A percentile compares a stretch with the other conserved stretches of the same genome.
phyloP scores from a whole-genome alignment of 2,888 invertebrate species.

The Sclerodermus sp. region DNA sequence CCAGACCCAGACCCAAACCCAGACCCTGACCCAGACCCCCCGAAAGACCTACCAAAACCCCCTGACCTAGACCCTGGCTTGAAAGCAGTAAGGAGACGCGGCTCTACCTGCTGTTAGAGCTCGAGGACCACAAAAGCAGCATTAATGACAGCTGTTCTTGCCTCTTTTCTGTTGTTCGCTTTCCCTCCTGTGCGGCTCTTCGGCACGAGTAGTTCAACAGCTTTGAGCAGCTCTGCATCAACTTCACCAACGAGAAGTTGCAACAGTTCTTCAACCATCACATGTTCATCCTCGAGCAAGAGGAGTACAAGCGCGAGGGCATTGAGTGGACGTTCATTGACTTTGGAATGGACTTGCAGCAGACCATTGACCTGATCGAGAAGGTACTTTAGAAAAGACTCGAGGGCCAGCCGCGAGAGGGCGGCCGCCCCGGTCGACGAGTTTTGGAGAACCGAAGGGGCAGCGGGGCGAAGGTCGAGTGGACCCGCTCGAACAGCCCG shows the following conservation, averaged over 20 bases:
- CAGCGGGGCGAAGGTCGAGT: too few species aligned
- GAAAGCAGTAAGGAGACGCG: too few species aligned
- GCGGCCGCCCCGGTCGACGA: too few species aligned
- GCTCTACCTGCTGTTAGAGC: too few species aligned
- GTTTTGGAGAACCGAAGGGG: too few species aligned
- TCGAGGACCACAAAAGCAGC: slow-evolving; percentile 24
- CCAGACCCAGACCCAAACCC: too few species aligned
- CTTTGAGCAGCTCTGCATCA: slow-evolving; percentile 78
- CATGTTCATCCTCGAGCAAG: slow-evolving; percentile 80
- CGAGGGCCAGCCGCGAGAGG: not conserved
- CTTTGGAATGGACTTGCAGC: slow-evolving; percentile 80
- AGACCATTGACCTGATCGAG: slow-evolving; percentile 79
- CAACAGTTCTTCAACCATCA: slow-evolving; percentile 82
- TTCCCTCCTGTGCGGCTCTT: slow-evolving; percentile 18
- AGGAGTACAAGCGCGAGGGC: slow-evolving; percentile 75
- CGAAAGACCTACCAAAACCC: too few species aligned
- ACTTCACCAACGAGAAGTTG: slow-evolving; percentile 78
- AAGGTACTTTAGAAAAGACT: slow-evolving; percentile 61
- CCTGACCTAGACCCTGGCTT: too few species aligned
- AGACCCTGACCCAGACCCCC: too few species aligned
- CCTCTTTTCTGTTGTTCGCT: slow-evolving; percentile 33
- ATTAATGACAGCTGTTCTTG: slow-evolving; percentile 32
- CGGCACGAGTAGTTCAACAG: slow-evolving; percentile 67
- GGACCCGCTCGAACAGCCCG: too few species aligned
- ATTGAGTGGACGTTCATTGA: slow-evolving; percentile 79